A percentile compares a stretch with the other conserved stretches of the same genome.
phyloP scores from a whole-genome alignment of 1,140 invertebrate genomes.

The Chelonus insularis region DNA sequence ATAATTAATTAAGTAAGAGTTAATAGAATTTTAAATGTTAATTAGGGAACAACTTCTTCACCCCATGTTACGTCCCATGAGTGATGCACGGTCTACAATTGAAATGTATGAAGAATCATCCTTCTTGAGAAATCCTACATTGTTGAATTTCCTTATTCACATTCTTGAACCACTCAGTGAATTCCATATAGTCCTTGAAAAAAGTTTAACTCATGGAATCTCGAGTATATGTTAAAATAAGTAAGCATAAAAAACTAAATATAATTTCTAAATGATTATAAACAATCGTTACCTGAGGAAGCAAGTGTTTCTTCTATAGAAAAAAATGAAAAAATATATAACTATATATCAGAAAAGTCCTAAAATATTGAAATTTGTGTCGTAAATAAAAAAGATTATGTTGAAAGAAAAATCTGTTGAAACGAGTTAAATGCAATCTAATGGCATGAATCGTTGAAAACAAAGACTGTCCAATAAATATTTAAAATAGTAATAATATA shows the following conservation, averaged over 20 bases:
- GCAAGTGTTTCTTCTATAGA: neutral
- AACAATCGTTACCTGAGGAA: constrained; percentile 6
- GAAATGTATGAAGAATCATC: constrained; percentile 97
- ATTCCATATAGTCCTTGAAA: constrained; percentile 90
- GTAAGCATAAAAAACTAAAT: constrained; percentile 2
- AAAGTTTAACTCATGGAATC: constrained; percentile 93
- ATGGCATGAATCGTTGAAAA: too few species aligned
- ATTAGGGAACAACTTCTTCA: constrained; percentile 91
- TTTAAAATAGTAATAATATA: too few species aligned
- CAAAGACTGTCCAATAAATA: too few species aligned
- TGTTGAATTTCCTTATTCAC: constrained; percentile 87
- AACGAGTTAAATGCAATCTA: too few species aligned
- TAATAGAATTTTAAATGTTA: too few species aligned
- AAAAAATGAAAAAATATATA: too few species aligned
- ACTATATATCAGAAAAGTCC: too few species aligned
- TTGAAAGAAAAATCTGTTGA: too few species aligned
- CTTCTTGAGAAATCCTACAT: constrained; percentile 82
- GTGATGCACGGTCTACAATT: constrained; percentile 78
- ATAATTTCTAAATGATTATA: neutral
- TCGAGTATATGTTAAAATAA: constrained; percentile 60
- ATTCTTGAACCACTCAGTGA: constrained; percentile 91
- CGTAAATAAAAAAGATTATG: too few species aligned
- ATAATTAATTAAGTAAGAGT: too few species aligned
- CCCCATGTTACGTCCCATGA: constrained; percentile 84
- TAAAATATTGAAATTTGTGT: too few species aligned